Evolutionary conservation across 30 jellyfish, hydroid and myxozoan species (phyloP).

Genomic region (Mastigias papua): DNA sequence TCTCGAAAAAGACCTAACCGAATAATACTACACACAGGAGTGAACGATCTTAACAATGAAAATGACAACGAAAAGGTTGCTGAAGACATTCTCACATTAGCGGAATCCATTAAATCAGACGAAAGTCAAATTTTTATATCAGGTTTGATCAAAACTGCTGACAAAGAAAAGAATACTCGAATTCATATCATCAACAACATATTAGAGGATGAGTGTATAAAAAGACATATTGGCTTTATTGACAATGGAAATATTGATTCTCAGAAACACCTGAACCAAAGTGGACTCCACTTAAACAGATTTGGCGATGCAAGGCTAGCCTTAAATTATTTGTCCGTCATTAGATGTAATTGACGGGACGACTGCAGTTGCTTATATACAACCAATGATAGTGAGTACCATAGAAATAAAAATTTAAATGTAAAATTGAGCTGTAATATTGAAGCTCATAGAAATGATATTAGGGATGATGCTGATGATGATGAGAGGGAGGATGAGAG

Average conservation of each 20-base stretch:
- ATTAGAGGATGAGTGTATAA: not conserved
- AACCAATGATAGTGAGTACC: not conserved
- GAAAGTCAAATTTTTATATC: not conserved
- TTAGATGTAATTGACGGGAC: not conserved
- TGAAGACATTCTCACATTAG: not conserved
- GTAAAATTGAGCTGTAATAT: not conserved
- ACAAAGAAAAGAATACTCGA: not conserved
- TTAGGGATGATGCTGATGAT: not conserved
- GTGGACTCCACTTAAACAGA: not conserved
- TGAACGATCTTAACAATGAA: slow-evolving; percentile 16
- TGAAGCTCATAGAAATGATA: not conserved
- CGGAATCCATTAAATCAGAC: not conserved
- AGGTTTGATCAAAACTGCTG: not conserved
- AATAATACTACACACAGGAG: slow-evolving; percentile 15
- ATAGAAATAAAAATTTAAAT: not conserved
- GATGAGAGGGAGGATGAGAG: too few relatives aligned
- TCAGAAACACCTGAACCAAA: not conserved
- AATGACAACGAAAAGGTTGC: slow-evolving; percentile 9
- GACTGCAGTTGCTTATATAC: not conserved
- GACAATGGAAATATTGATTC: not conserved
- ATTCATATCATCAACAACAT: not conserved
- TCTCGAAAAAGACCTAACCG: slow-evolving; percentile 5
- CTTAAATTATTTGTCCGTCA: not conserved
- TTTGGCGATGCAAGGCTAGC: slow-evolving; percentile 3
- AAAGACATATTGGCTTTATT: not conserved